These are phyloP conservation scores for Sarcophaga peregrina DNA, from an alignment of 1,140 invertebrate species.

Conservation along the genomic window DNA sequence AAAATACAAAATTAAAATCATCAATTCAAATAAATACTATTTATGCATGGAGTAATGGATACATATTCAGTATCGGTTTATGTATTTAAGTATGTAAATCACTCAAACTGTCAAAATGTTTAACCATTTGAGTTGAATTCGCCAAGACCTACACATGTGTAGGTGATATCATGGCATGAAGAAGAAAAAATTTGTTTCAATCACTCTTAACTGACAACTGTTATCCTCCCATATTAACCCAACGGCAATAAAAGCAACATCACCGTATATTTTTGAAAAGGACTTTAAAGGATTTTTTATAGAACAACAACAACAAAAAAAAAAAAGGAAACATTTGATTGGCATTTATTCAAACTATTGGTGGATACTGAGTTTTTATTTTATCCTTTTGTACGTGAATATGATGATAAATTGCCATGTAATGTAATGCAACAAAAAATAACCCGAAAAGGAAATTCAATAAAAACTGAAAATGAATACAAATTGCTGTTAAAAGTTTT, in stretches of 20 bases:
- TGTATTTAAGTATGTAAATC: background rate
- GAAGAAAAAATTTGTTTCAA: conserved; percentile 4
- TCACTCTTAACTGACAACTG: conserved; percentile 9
- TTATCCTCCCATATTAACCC: background rate
- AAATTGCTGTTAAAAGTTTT: no score
- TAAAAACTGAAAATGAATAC: no score
- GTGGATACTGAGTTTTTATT: background rate
- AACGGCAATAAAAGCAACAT: background rate
- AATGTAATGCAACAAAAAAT: background rate
- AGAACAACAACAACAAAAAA: no score
- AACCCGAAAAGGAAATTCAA: background rate
- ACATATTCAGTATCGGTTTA: no score
- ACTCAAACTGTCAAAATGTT: conserved; percentile 18
- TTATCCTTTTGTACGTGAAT: background rate
- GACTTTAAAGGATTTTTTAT: background rate
- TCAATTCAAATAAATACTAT: no score
- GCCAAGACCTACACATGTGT: background rate
- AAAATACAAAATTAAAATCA: no score
- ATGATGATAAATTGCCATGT: background rate
- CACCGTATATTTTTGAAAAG: background rate
- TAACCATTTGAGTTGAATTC: background rate
- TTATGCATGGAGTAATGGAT: no score
- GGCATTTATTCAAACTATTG: background rate
- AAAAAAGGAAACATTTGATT: background rate
- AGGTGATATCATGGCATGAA: background rate